A percentile compares a stretch with the other conserved stretches of the same genome.
phyloP scores from a whole-genome alignment of 2,113 vertebrate genomes.

The Thymallus thymallus region DNA sequence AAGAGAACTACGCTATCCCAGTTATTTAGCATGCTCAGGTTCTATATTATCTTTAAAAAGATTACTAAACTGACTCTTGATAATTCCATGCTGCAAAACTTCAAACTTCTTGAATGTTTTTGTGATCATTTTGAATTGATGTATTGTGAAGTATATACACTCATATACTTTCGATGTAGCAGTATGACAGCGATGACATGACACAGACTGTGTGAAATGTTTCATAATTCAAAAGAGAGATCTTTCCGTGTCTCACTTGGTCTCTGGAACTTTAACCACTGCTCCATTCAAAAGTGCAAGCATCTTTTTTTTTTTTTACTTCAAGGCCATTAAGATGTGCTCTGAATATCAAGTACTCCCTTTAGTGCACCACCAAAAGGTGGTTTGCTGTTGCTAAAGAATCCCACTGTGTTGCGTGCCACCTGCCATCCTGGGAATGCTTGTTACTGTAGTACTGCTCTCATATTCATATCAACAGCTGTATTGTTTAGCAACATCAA shows the following conservation, averaged over 20 bases:
- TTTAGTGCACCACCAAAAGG: conserved; percentile 51
- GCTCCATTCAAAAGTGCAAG: conserved; percentile 56
- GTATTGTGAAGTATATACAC: not conserved
- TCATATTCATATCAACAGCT: conserved; percentile 37
- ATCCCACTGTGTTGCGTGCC: conserved; percentile 32
- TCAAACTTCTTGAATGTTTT: too few relatives aligned
- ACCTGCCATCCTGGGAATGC: conserved; percentile 22
- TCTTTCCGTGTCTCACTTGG: conserved; percentile 40
- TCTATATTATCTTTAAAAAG: not conserved
- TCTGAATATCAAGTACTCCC: conserved; percentile 76
- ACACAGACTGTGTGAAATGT: not conserved
- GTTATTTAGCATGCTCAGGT: not conserved
- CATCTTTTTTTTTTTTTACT: conserved; percentile 57
- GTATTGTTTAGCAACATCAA: conserved; percentile 34
- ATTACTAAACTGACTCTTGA: not conserved
- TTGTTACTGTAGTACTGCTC: conserved; percentile 5
- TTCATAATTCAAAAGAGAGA: conserved; percentile 17
- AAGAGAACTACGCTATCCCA: not conserved
- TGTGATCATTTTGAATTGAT: too few relatives aligned
- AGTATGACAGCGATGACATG: not conserved
- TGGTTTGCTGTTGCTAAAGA: conserved; percentile 55
- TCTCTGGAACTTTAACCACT: conserved; percentile 49
- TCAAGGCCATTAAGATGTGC: conserved; percentile 75
- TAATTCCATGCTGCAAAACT: too few relatives aligned
- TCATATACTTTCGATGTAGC: not conserved